Conservation (phyloP, 2,113 vertebrate genomes). For the Turdus rufiventris region DNA sequence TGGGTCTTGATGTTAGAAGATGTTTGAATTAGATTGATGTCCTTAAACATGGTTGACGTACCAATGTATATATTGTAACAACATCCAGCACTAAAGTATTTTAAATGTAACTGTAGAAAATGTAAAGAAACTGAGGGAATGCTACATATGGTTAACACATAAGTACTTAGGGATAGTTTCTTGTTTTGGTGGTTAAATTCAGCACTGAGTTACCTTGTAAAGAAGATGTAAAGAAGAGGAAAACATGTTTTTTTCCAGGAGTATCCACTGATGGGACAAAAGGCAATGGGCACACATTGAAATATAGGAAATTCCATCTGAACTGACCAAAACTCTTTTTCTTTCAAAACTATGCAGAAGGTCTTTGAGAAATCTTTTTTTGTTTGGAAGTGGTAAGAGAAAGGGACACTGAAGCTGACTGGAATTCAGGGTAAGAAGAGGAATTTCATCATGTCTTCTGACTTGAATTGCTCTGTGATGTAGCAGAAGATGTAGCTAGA, state of each 20-base stretch:
- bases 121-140: background rate
- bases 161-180: background rate
- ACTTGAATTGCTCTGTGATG: background rate
- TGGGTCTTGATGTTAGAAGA: background rate
- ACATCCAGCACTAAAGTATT: background rate
- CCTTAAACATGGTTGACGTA: background rate
- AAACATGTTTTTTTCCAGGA: background rate
- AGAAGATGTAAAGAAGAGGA: background rate
- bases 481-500: background rate
- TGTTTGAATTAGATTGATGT: background rate
- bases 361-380: background rate
- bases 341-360: background rate
- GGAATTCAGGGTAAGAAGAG: background rate
- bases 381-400: background rate
- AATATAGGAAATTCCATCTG: background rate
- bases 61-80: background rate
- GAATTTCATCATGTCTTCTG: background rate
- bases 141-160: background rate
- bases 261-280: background rate
- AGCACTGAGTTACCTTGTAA: background rate
- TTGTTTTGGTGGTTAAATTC: background rate
- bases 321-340: background rate
- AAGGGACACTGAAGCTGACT: background rate
- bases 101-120: background rate
- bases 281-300: rapidly evolving